phyloP scores from a whole-genome alignment of 2,888 invertebrate species.

The Polydrusus cervinus region DNA sequence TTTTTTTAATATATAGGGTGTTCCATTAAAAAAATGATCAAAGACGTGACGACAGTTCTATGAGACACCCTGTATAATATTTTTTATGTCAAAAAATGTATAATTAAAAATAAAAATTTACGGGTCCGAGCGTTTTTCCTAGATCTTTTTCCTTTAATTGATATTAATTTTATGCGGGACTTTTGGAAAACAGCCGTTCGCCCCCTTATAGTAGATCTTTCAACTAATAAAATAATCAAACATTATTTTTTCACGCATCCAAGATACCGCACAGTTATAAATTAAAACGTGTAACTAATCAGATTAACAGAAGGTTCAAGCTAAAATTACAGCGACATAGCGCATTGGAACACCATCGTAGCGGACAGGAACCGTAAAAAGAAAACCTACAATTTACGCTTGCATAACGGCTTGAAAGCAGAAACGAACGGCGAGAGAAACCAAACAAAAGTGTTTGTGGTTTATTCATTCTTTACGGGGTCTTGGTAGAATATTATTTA shows the following conservation, averaged over 20 bases:
- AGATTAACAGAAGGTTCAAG: not conserved
- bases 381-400: conserved; percentile 44
- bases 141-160: too few relatives aligned
- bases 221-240: too few relatives aligned
- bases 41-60: too few relatives aligned
- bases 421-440: conserved; percentile 15
- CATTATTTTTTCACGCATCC: not conserved
- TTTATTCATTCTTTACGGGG: conserved; percentile 28
- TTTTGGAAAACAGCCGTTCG: too few relatives aligned
- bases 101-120: too few relatives aligned
- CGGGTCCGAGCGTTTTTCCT: too few relatives aligned
- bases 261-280: not conserved
- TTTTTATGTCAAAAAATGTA: too few relatives aligned
- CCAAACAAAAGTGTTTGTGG: conserved; percentile 11
- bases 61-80: too few relatives aligned
- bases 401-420: conserved; percentile 28
- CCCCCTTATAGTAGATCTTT: too few relatives aligned
- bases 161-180: too few relatives aligned
- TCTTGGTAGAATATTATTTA: not conserved
- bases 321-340: conserved; percentile 22
- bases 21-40: too few relatives aligned
- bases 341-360: conserved; percentile 26
- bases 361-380: conserved; percentile 42
- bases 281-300: not conserved
- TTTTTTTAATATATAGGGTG: too few relatives aligned